Evolutionary conservation across 1,140 invertebrate genomes (phyloP), one percentile per base, ranked within the genome.

Genomic region (Drosophila neocordata): DNA sequence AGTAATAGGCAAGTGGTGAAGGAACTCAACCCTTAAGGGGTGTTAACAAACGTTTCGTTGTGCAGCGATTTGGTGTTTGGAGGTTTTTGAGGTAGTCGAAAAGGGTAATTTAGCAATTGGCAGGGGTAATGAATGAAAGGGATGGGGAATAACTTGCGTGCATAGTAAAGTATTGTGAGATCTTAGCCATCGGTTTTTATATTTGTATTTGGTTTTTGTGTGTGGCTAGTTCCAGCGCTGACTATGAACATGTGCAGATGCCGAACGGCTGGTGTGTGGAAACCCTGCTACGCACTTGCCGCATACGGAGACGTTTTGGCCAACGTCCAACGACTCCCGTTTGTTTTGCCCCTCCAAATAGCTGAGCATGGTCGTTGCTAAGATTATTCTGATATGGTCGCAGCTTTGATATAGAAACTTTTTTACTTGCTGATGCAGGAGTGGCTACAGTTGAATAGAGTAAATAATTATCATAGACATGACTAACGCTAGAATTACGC

Each of bases 211-310:
- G 18, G 1, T 27, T 53, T 70, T n/a, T 22, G 13, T 57, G 35
- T 41, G 55, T 51, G 27, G 18, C 6, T 22, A n/a, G 4, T 7
- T 78, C 84, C 84, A 73, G 52, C 85, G 69, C 85, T 89, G 77
- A 89, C 90, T 91, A 91, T 91, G 90, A 91, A 90, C 90, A 91
- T 91, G 90, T 90, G 83, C 90, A 91, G 67, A 91, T 89, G 69
- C 82, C 90, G 22, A 91, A 90, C 13, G 90, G 90, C 55, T 90
- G 84, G 58, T 91, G 88, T 35, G 89, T 91, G 31, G 89, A 88
- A 12, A 91, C 89, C 11, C 71, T 83, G 73, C 89, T 91, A 53
- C 90, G 84, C 64, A 87, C 89, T 57, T 91, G 88, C 1, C 87
- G 84, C 73, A 72, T 75, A 7, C 71, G 79, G 52, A 88, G 51